A percentile compares a stretch with the other conserved stretches of the same genome.
These are phyloP conservation scores for Orthonyx spaldingii DNA, from an alignment of 2,113 vertebrate species.

Conservation along the genomic window DNA sequence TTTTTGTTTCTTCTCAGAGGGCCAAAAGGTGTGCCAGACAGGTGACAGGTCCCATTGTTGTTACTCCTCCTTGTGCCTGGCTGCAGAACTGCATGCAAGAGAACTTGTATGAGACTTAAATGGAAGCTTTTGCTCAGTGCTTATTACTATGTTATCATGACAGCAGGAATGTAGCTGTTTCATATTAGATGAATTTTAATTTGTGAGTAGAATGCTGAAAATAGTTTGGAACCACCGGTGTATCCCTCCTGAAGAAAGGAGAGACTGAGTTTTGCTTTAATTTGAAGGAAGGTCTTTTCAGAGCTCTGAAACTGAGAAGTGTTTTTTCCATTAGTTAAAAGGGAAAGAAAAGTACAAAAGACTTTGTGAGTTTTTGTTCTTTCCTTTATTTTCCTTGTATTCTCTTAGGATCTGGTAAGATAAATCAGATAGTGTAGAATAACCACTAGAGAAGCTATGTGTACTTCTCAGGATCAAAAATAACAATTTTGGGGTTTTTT, in stretches of 20 bases:
- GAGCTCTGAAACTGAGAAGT: neutral
- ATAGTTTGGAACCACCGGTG: neutral
- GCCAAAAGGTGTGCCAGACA: neutral
- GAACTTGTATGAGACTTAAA: neutral
- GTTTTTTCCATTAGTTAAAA: neutral
- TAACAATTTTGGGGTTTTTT: neutral
- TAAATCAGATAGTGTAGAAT: neutral
- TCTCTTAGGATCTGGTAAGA: neutral
- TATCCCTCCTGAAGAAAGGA: neutral
- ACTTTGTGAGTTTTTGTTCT: neutral
- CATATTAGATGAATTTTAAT: neutral
- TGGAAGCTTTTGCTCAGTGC: neutral
- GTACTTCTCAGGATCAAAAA: neutral
- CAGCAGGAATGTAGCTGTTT: neutral
- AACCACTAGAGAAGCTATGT: neutral
- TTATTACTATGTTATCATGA: neutral
- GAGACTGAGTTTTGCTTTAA: neutral
- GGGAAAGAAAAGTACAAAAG: neutral
- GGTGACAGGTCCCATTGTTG: neutral
- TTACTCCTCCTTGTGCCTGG: neutral
- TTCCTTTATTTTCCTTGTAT: neutral
- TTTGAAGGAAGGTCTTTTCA: neutral
- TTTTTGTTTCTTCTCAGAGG: neutral
- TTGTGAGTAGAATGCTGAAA: neutral
- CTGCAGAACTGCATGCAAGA: neutral